phyloP scores from a whole-genome alignment of 2,888 invertebrate species.

The Mellilla xanthometata region DNA sequence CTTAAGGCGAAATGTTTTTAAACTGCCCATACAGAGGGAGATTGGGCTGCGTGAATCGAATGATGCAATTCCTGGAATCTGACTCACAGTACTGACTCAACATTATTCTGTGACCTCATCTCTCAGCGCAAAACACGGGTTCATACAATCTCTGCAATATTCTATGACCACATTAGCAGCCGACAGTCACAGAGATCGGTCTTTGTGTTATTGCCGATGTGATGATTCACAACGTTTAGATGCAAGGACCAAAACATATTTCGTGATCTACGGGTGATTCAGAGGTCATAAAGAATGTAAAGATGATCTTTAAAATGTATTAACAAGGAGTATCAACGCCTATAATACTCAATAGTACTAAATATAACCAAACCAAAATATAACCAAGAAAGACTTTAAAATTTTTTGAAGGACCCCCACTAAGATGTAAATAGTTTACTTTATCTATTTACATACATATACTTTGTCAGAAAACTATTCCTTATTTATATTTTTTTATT shows the following conservation, averaged over 20 bases:
- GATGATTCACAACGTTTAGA: slow-evolving; percentile 15
- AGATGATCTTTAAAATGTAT: too few species aligned
- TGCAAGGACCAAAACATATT: neutral
- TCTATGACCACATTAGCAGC: slow-evolving; percentile 13
- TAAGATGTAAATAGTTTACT: too few species aligned
- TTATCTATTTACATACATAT: too few species aligned
- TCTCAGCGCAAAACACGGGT: slow-evolving; percentile 1
- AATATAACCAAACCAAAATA: too few species aligned
- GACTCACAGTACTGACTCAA: slow-evolving; percentile 40
- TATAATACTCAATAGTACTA: too few species aligned
- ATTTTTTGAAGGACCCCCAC: too few species aligned
- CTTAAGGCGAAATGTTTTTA: too few species aligned
- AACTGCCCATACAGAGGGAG: slow-evolving; percentile 26
- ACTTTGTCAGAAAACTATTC: too few species aligned
- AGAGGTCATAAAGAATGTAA: too few species aligned
- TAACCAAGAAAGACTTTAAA: too few species aligned
- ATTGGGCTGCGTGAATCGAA: slow-evolving; percentile 29
- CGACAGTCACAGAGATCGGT: slow-evolving; percentile 11
- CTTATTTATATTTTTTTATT: too few species aligned
- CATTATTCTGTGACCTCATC: slow-evolving; percentile 19
- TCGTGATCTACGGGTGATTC: neutral
- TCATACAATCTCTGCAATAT: slow-evolving; percentile 8
- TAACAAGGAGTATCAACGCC: too few species aligned
- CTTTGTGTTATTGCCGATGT: slow-evolving; percentile 13
- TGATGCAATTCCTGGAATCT: slow-evolving; percentile 50